Conservation (phyloP, 2,888 invertebrate species). For the Drosophila hamatofila region DNA sequence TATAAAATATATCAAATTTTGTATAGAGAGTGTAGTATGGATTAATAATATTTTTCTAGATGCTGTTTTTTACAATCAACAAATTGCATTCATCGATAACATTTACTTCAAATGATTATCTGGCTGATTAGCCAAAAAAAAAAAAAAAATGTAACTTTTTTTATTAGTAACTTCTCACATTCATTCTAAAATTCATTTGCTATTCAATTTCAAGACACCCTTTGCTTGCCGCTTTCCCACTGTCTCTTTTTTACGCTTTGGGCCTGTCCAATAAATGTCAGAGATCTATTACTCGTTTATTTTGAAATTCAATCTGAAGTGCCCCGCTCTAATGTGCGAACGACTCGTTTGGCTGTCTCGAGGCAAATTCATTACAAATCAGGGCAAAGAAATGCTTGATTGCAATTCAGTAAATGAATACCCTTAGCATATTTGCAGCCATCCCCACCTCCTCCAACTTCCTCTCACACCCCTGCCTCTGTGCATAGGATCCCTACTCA, state of each 20-base stretch:
- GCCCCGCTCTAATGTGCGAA: conserved; percentile 30
- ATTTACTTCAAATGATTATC: background rate
- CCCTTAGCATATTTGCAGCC: conserved; percentile 29
- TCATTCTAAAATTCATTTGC: conserved; percentile 1
- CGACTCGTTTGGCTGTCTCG: conserved; percentile 47
- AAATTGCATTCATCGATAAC: background rate
- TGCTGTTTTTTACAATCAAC: too few relatives aligned
- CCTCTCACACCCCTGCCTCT: background rate
- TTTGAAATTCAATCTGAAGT: conserved; percentile 57
- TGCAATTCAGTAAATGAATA: conserved; percentile 57
- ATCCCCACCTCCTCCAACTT: background rate
- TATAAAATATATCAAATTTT: too few relatives aligned
- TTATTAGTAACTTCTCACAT: background rate
- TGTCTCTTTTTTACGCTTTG: background rate
- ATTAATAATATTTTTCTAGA: too few relatives aligned
- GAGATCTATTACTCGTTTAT: conserved; percentile 39
- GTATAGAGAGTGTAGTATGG: too few relatives aligned
- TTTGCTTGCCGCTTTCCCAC: background rate
- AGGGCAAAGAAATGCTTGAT: conserved; percentile 40
- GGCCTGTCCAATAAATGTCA: conserved; percentile 72
- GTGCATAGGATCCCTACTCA: background rate
- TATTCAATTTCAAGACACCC: conserved; percentile 9
- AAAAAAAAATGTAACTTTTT: too few relatives aligned
- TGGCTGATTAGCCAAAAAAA: too few relatives aligned
- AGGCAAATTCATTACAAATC: conserved; percentile 61